A percentile compares a stretch with the other conserved stretches of the same genome.
Conservation (phyloP, 2,113 vertebrate genomes). For the Anguilla japonica region DNA sequence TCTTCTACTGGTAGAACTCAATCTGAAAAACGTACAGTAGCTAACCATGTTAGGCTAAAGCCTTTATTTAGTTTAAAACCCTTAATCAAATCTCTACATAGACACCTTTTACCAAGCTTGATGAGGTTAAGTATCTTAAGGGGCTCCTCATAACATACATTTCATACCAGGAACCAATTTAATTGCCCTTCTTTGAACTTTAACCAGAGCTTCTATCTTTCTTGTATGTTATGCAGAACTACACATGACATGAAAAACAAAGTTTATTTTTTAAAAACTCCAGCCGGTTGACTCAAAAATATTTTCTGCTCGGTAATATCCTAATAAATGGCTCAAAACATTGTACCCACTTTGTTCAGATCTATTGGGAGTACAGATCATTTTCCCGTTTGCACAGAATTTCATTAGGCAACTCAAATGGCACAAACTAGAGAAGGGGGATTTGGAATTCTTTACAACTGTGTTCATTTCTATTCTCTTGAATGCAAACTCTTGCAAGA, state of each 20-base stretch:
- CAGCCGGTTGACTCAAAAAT: background rate
- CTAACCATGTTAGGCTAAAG: no score
- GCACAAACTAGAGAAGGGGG: background rate
- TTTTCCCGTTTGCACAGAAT: background rate
- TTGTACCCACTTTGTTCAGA: background rate
- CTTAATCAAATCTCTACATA: no score
- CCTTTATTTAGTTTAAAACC: no score
- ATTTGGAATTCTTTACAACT: background rate
- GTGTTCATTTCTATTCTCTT: background rate
- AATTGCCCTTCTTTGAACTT: no score
- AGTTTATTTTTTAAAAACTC: background rate
- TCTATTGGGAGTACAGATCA: background rate
- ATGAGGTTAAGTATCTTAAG: no score
- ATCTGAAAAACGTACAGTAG: no score
- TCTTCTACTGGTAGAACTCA: no score
- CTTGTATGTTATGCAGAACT: no score
- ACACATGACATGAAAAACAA: background rate
- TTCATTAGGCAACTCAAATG: background rate
- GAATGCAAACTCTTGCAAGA: background rate
- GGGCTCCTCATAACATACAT: no score
- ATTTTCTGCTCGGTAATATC: background rate
- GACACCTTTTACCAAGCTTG: no score
- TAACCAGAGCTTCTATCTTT: no score
- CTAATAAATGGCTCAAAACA: background rate
- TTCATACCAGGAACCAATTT: no score